Base-by-base conservation (phyloP, 2,888 invertebrate species). In the Allygus modestus region DNA sequence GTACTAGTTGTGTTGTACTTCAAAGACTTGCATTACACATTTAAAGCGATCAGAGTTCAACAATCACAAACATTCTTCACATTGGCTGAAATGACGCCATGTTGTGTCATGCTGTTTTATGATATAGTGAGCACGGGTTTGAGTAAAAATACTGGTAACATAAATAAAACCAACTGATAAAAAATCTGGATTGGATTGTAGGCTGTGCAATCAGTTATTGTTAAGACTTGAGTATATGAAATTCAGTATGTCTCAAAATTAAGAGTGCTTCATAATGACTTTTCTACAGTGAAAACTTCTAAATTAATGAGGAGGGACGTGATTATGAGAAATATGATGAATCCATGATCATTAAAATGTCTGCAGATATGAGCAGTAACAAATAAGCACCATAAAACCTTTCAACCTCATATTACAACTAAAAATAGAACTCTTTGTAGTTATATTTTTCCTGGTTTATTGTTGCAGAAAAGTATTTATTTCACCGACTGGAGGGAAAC, bases 11-110 rank as follows among this genome's bases (percentile, higher is more conserved):
- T 37, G 9, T 37, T 37, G 4, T 37, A 37, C 37, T 37, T 37
- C 37, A 4, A 7, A 37, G 9, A 37, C 37, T 9, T 37, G 37
- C 37, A 37, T 37, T 37, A 37, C 37, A 31, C 65, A 65, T 28
- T 71, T 71, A 41, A 37, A 71, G 41, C 71, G 41, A 71, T 9
- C 5, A 65, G 26, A 71, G 71, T 11, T 23, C 28, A 41, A 41
- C 7, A 41, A 71, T 15, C 71, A 71, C 65, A 28, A 65, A 28
- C 65, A 65, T 65, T 15, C 65, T 7, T 71, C n/a, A 77, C 77
- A 77, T 26, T 43, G 77, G 77, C 77, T 77, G 77, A 77, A 77
- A 17, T 77, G 11, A 28, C 11, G 51, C 77, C 77, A 46, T 28
- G 51, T 77, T 77, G 77, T 46, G 31, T 77, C 46, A 65, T 65